Evolutionary conservation across 2,888 invertebrate species (phyloP), one percentile per base, ranked within the genome.

Genomic region (Petrophora chlorosata): DNA sequence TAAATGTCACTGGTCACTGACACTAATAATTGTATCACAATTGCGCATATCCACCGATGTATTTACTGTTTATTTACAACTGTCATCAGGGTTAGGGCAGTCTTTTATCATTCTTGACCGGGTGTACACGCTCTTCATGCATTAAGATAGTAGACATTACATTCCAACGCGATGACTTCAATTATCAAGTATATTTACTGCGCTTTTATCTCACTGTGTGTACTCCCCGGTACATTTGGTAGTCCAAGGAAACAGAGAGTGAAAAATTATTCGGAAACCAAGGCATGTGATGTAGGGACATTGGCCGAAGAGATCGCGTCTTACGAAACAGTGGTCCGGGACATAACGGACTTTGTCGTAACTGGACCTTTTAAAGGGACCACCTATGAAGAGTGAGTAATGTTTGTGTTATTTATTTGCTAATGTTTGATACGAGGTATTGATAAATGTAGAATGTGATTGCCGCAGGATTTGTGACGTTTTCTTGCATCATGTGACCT

Each of bases 291-390:
- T 61, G 53, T 80, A 23, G 72, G 47, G n/a, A 51, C 51, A 4
- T 63, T 85, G 30, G 72, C 71, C 0, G 65, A 85, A 1, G 94
- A 95, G 84, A 94, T 95, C 54, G 84, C 86, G 16, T 85, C 91
- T 10, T 93, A 94, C 67, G 77, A 89, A 26, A 68, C 79, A 1
- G 72, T 86, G 5, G 92, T 92, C 0, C 68, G 84, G 42, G 73
- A 73, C 60, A 93, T 94, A 62, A 76, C 93, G 35, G 77, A 91
- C 35, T 86, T 85, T 36, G 47, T 48, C 13, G 79, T 85, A 0
- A 64, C 76, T 33, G 93, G 93, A 1, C 76, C 83, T 0, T 92
- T 91, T 61, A 91, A 92, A 77, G 91, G 92, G 41, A 85, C 82
- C 65, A 92, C 92, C 0, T 94, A 92, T 74, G 65, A 89, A 13